These are phyloP conservation scores for Papilio xuthus DNA, from an alignment of 1,140 invertebrate species.

Conservation along the genomic window DNA sequence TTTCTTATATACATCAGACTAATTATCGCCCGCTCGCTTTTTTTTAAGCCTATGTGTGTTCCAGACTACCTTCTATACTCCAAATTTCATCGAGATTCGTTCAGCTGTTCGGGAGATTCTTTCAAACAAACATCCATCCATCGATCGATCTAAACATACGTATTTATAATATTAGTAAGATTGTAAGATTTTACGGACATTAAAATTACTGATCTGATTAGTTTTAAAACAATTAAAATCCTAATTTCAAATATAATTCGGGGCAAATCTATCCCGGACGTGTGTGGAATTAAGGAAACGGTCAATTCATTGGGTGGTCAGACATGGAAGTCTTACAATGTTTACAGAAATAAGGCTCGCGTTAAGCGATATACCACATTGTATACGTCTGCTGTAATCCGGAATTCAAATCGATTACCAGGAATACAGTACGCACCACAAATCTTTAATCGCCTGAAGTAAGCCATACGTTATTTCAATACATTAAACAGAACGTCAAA, in stretches of 20 bases:
- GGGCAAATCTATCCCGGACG: neutral
- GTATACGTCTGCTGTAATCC: conserved; percentile 42
- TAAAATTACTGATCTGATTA: neutral
- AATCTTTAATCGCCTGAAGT: neutral
- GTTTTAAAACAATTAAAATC: neutral
- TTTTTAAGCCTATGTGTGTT: too few species aligned
- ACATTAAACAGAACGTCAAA: too few species aligned
- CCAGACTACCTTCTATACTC: too few species aligned
- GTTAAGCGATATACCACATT: conserved; percentile 39
- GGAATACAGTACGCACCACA: conserved; percentile 24
- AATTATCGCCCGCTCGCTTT: too few species aligned
- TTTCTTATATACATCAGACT: too few species aligned
- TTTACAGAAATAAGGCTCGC: conserved; percentile 37
- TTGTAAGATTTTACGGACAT: too few species aligned
- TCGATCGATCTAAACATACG: too few species aligned
- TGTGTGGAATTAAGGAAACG: conserved; percentile 11
- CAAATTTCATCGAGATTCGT: too few species aligned
- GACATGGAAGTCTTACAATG: conserved; percentile 22
- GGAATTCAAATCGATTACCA: conserved; percentile 37
- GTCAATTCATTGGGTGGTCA: neutral
- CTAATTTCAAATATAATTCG: neutral
- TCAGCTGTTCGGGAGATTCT: too few species aligned
- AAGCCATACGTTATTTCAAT: neutral
- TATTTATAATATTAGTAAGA: too few species aligned
- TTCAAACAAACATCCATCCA: too few species aligned